These are phyloP conservation scores for Chaetodon trifasciatus DNA, from an alignment of 2,797 vertebrate genomes.

Conservation along the genomic window DNA sequence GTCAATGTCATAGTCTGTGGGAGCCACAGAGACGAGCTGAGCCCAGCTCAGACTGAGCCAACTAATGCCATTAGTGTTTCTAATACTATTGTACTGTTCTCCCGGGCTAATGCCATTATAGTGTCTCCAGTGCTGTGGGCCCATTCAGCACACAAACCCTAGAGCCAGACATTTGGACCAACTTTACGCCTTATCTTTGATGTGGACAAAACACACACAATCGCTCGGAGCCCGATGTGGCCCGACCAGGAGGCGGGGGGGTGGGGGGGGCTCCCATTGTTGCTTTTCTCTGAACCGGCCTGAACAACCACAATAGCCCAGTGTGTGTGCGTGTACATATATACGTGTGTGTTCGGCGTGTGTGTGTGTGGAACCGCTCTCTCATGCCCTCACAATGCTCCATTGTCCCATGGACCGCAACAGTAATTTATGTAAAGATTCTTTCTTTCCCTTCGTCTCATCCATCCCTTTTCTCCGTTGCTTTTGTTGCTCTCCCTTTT, in stretches of 20 bases:
- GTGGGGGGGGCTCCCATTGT: slow-evolving; percentile 64
- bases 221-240: slow-evolving; percentile 66
- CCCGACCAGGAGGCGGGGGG: slow-evolving; percentile 20
- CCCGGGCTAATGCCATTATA: slow-evolving; percentile 78
- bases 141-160: slow-evolving; percentile 69
- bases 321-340: slow-evolving; percentile 61
- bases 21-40: slow-evolving; percentile 64
- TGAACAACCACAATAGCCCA: slow-evolving; percentile 75
- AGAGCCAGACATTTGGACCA: slow-evolving; percentile 80
- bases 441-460: slow-evolving; percentile 66
- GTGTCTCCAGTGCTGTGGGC: slow-evolving; percentile 62
- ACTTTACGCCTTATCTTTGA: slow-evolving; percentile 82
- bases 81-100: slow-evolving; percentile 78
- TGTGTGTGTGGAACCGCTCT: slow-evolving; percentile 55
- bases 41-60: slow-evolving; percentile 73
- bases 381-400: slow-evolving; percentile 83
- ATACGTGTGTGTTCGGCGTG: slow-evolving; percentile 60
- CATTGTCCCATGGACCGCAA: slow-evolving; percentile 81
- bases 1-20: slow-evolving; percentile 64
- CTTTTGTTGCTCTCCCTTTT: slow-evolving; percentile 77
- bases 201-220: slow-evolving; percentile 83
- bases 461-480: slow-evolving; percentile 65
- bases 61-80: slow-evolving; percentile 81
- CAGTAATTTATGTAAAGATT: slow-evolving; percentile 88
- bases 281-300: slow-evolving; percentile 78